phyloP scores from a whole-genome alignment of 2,113 vertebrate species.

The Rana temporaria region DNA sequence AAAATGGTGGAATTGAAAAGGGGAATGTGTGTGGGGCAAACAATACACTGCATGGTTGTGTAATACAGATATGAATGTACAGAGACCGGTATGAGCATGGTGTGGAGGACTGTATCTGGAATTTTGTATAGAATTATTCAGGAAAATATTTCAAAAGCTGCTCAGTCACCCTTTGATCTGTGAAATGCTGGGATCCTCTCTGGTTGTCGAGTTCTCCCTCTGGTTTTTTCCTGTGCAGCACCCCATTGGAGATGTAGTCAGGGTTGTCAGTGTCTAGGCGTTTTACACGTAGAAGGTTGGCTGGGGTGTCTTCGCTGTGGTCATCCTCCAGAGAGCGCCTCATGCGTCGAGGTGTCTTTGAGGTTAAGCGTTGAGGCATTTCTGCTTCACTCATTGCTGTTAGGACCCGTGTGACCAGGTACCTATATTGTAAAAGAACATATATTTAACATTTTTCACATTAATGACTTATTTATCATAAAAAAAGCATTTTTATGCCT shows the following conservation, averaged over 20 bases:
- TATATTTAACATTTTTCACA: too few relatives aligned
- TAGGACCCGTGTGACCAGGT: slow-evolving; percentile 36
- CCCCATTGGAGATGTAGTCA: slow-evolving; percentile 14
- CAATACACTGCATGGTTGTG: neutral
- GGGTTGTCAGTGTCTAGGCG: slow-evolving; percentile 24
- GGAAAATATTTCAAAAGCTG: slow-evolving; percentile 45
- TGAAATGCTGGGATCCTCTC: slow-evolving; percentile 6
- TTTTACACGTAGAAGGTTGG: slow-evolving; percentile 47
- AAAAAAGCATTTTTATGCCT: too few relatives aligned
- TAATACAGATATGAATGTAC: neutral
- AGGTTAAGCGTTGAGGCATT: slow-evolving; percentile 26
- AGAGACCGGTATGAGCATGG: neutral
- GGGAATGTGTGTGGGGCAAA: too few relatives aligned
- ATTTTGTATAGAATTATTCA: slow-evolving; percentile 1
- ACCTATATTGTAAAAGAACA: slow-evolving; percentile 2
- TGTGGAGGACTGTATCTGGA: neutral
- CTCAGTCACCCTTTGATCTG: slow-evolving; percentile 35
- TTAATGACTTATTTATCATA: too few relatives aligned
- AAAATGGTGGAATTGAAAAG: too few relatives aligned
- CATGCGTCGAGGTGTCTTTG: slow-evolving; percentile 8
- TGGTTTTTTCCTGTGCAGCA: slow-evolving; percentile 21
- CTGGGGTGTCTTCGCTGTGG: neutral
- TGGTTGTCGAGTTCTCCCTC: neutral
- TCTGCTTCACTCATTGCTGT: slow-evolving; percentile 47
- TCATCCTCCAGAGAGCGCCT: slow-evolving; percentile 29